A percentile compares a stretch with the other conserved stretches of the same genome.
Evolutionary conservation across 2,797 vertebrate species (phyloP).

Genomic region (Hipposideros larvatus): DNA sequence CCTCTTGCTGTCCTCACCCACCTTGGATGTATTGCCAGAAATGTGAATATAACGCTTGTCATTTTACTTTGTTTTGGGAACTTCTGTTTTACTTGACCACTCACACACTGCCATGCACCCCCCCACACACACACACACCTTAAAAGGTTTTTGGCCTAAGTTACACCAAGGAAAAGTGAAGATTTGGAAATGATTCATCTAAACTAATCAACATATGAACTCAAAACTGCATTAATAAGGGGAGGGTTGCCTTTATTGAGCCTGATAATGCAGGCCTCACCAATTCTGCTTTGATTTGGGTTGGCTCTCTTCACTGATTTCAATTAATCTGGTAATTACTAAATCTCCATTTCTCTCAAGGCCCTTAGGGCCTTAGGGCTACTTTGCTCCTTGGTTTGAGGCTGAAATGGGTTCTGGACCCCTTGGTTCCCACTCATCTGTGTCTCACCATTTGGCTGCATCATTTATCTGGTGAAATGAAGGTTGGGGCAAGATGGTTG

Average conservation of each 20-base stretch:
- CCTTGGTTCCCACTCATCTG: not conserved
- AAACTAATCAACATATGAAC: conserved; percentile 48
- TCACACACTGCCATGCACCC: not conserved
- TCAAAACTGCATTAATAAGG: conserved; percentile 57
- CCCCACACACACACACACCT: not conserved
- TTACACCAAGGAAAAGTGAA: conserved; percentile 30
- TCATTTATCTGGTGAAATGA: conserved; percentile 74
- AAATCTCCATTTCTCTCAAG: conserved; percentile 41
- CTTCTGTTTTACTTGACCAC: not conserved
- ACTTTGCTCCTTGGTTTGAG: conserved; percentile 58
- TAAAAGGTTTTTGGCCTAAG: conserved; percentile 48
- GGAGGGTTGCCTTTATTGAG: not conserved
- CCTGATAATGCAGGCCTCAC: conserved; percentile 49
- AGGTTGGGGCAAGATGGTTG: conserved; percentile 76
- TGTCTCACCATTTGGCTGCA: conserved; percentile 70
- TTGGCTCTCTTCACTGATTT: conserved; percentile 63
- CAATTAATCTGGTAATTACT: conserved; percentile 64
- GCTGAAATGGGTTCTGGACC: conserved; percentile 43
- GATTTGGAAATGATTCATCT: conserved; percentile 53
- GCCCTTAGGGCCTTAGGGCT: not conserved
- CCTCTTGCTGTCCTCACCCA: not conserved
- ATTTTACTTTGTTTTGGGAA: conserved; percentile 57
- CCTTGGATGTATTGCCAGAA: conserved; percentile 20
- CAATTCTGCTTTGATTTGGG: conserved; percentile 66
- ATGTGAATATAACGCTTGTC: not conserved